phyloP scores from a whole-genome alignment of 2,797 vertebrate genomes.

The Vireo griseus region DNA sequence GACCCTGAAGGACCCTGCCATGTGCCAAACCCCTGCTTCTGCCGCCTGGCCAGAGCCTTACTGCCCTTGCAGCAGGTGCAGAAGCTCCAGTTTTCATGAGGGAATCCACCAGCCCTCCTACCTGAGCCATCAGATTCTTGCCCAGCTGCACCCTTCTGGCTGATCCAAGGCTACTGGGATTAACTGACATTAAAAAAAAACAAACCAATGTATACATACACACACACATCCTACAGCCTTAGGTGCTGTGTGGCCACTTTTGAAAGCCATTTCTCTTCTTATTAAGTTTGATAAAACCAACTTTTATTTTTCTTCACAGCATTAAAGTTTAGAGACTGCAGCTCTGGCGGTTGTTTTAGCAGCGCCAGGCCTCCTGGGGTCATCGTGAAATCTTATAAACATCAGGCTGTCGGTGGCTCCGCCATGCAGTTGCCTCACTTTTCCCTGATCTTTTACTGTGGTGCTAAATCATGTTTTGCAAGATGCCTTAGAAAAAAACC shows the following conservation, averaged over 20 bases:
- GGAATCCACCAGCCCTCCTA: background rate
- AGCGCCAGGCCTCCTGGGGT: background rate
- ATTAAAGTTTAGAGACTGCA: slow-evolving; percentile 11
- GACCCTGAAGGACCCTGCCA: accelerated
- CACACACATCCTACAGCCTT: background rate
- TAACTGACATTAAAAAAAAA: background rate
- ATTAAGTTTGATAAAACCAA: background rate
- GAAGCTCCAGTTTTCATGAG: background rate
- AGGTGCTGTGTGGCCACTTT: background rate
- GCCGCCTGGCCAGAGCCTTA: background rate
- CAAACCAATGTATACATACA: accelerated
- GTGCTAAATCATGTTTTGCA: slow-evolving; percentile 48
- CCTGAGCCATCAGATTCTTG: background rate
- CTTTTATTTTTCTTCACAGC: background rate
- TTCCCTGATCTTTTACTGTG: slow-evolving; percentile 16
- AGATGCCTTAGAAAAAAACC: slow-evolving; percentile 19
- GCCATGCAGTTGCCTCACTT: background rate
- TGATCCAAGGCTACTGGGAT: background rate
- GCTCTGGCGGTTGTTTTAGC: background rate
- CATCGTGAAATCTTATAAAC: background rate
- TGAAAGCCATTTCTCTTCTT: background rate
- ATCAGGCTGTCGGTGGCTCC: background rate
- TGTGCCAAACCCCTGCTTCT: accelerated
- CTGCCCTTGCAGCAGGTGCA: background rate
- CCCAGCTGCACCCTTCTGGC: background rate